Conservation (phyloP, 2,113 vertebrate genomes). For the Aegotheles bennettii region DNA sequence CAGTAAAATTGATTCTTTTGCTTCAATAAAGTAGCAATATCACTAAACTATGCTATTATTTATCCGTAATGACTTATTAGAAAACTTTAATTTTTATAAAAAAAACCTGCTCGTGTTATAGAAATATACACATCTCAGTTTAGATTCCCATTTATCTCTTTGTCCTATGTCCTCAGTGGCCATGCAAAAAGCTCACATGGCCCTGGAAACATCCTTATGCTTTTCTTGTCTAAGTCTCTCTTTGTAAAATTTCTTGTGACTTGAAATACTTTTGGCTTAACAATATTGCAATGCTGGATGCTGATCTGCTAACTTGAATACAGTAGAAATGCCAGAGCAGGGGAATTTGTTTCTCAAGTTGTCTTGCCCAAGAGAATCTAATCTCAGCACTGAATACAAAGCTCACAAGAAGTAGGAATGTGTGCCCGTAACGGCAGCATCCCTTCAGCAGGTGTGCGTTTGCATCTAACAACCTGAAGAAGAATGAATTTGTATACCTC, state of each 20-base stretch:
- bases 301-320: neutral
- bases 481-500: neutral
- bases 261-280: neutral
- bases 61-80: neutral
- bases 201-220: neutral
- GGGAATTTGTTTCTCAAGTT: neutral
- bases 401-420: neutral
- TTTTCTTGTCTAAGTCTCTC: neutral
- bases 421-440: fast-evolving
- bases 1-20: neutral
- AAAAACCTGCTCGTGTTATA: no score
- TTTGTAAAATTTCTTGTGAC: neutral
- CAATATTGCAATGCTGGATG: neutral
- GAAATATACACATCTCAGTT: neutral
- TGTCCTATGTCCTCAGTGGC: fast-evolving
- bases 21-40: neutral
- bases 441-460: neutral
- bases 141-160: neutral
- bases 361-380: neutral
- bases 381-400: neutral
- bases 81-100: neutral
- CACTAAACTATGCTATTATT: neutral
- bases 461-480: neutral
- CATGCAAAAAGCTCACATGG: neutral
- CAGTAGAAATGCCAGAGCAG: neutral